Evolutionary conservation across 2,113 vertebrate species (phyloP).

Genomic region (Zosterops hypoxanthus): DNA sequence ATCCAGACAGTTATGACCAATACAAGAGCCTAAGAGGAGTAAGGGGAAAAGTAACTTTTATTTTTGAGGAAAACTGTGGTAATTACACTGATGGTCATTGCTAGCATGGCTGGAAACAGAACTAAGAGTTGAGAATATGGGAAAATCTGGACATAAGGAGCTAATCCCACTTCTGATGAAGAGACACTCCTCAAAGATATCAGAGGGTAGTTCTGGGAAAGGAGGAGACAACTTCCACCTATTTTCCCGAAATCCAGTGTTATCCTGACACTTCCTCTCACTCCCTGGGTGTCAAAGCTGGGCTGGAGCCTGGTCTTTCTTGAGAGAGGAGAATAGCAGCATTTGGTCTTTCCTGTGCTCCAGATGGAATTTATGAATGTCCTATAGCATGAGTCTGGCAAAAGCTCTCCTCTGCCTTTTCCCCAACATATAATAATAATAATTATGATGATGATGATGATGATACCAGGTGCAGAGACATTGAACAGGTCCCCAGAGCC

Average conservation of each 20-base stretch:
- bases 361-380: not conserved
- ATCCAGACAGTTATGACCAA: not conserved
- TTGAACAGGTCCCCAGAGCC: not conserved
- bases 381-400: not conserved
- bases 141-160: not conserved
- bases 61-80: not conserved
- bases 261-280: not conserved
- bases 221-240: not conserved
- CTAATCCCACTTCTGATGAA: not conserved
- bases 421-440: no score
- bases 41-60: not conserved
- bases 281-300: rapidly evolving
- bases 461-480: not conserved
- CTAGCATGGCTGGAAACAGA: not conserved
- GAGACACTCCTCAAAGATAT: not conserved
- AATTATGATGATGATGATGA: rapidly evolving
- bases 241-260: rapidly evolving
- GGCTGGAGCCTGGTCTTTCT: not conserved
- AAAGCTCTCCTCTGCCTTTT: not conserved
- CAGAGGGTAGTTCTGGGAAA: not conserved
- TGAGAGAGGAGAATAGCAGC: not conserved
- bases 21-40: not conserved
- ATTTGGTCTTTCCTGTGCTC: not conserved
- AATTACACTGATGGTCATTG: not conserved
- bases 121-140: not conserved